Evolutionary conservation across 2,113 vertebrate species (phyloP).

Genomic region (Pao palembangensis): DNA sequence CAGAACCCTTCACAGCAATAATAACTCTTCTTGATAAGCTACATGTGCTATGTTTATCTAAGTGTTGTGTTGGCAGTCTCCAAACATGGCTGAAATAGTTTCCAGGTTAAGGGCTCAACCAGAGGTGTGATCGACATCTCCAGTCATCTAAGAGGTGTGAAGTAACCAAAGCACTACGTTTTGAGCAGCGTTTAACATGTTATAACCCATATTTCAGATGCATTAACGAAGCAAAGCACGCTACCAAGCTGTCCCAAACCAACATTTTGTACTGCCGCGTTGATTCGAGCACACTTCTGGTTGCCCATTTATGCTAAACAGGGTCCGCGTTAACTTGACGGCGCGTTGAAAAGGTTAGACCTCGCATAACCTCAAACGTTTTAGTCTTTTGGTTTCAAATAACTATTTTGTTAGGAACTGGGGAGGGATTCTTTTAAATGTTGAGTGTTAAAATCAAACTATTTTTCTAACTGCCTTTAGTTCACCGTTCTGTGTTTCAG

Average conservation of each 20-base stretch:
- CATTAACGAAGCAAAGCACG: neutral
- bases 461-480: constrained; percentile 72
- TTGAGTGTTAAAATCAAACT: constrained; percentile 61
- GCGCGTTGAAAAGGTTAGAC: constrained; percentile 42
- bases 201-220: constrained; percentile 1
- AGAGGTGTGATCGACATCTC: constrained; percentile 51
- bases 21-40: constrained; percentile 64
- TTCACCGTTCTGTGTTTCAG: constrained; percentile 54
- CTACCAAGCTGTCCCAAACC: no score
- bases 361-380: constrained; percentile 59
- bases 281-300: constrained; percentile 60
- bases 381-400: constrained; percentile 46
- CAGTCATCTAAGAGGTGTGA: constrained; percentile 7
- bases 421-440: constrained; percentile 61
- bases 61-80: constrained; percentile 19
- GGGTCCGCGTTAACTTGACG: constrained; percentile 38
- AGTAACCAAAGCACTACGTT: constrained; percentile 35
- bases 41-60: constrained; percentile 44
- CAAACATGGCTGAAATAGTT: constrained; percentile 33
- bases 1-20: constrained; percentile 70
- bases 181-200: constrained; percentile 1
- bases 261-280: neutral
- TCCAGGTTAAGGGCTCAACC: constrained; percentile 60
- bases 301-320: constrained; percentile 42
- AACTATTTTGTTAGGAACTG: constrained; percentile 71